These are phyloP conservation scores for Drosophila pseudoananassae DNA, from an alignment of 1,140 invertebrate species.

Conservation along the genomic window DNA sequence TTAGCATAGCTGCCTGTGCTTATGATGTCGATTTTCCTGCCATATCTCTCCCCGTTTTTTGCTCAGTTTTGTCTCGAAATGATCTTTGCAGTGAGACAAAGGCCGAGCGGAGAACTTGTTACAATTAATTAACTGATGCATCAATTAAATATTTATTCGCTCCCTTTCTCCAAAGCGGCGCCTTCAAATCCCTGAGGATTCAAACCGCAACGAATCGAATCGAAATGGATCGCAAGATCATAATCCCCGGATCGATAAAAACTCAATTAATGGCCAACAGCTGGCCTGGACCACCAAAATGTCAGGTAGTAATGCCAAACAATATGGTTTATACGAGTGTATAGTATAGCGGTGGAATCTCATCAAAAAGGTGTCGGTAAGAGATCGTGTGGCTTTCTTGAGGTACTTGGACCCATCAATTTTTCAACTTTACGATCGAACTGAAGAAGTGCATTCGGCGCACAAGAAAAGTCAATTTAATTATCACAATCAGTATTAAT, in stretches of 20 bases:
- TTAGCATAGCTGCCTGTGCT: conserved; percentile 68
- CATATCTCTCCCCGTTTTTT: conserved; percentile 41
- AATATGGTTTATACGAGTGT: not conserved
- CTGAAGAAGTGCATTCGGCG: not conserved
- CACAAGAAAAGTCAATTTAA: conserved; percentile 16
- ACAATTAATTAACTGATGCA: conserved; percentile 78
- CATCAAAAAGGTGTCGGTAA: conserved; percentile 4
- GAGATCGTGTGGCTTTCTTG: not conserved
- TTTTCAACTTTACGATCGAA: conserved; percentile 9
- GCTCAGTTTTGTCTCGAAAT: conserved; percentile 50
- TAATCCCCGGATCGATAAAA: conserved; percentile 73
- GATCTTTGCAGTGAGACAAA: too few relatives aligned
- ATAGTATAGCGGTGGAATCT: not conserved
- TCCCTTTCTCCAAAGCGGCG: conserved; percentile 35
- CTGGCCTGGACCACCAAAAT: conserved; percentile 42
- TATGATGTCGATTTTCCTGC: conserved; percentile 61
- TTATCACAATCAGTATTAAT: conserved; percentile 17
- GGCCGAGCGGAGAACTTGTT: conserved; percentile 50
- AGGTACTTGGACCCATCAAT: conserved; percentile 17
- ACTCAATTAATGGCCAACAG: conserved; percentile 66
- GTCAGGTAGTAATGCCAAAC: not conserved
- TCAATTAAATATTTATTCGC: conserved; percentile 70
- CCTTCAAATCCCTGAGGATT: conserved; percentile 46
- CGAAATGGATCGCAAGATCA: conserved; percentile 8
- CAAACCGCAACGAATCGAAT: not conserved